Base-by-base conservation (phyloP, 2,113 vertebrate genomes). In the Kryptolebias marmoratus region DNA sequence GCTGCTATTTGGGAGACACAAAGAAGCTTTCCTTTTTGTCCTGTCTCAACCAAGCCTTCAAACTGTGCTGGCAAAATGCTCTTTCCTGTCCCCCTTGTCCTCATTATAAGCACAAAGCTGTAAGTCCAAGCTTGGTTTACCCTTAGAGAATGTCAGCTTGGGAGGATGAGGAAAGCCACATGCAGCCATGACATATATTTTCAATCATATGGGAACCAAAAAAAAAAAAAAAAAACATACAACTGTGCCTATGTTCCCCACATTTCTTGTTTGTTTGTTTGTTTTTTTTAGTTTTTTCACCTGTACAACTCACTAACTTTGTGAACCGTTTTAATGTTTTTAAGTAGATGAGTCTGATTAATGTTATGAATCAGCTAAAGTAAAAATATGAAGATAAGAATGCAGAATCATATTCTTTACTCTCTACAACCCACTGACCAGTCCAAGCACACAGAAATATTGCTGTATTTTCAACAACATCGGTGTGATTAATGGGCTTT, bases 401-500 rank as follows among this genome's bases (percentile, higher is more conserved):
- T 36, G 10, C 52, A 45, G 48, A 28, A 13, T 48, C n/a, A 1
- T 70, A 52, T 79, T 50, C 65, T 57, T 64, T 27, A 11, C 44
- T 44, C 63, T 53, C 69, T 45, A 39, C 55, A 62, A 75, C 69
- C 65, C 55, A 49, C 14, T 65, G 70, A 71, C 53, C 65, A 59
- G 73, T 71, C 14, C 54, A 39, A 70, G 53, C n/a, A 39, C 83
- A 36, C 55, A 32, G 16, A 4, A 62, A 53, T 61, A 49, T 67
- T 10, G 49, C 72, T 69, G 72, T 36, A 39, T 74, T 80, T 80
- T 73, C 68, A 83, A 56, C 78, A 76, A 68, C 73, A 79, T 69
- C 30, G 31, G 12, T 54, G 77, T 91, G 90, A 94, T 94, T 91
- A 92, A 94, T 93, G 84, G 83, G 73, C 81, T 80, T 83, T 55